These are phyloP conservation scores for Aramus guarauna DNA, from an alignment of 2,113 vertebrate species.

Conservation along the genomic window DNA sequence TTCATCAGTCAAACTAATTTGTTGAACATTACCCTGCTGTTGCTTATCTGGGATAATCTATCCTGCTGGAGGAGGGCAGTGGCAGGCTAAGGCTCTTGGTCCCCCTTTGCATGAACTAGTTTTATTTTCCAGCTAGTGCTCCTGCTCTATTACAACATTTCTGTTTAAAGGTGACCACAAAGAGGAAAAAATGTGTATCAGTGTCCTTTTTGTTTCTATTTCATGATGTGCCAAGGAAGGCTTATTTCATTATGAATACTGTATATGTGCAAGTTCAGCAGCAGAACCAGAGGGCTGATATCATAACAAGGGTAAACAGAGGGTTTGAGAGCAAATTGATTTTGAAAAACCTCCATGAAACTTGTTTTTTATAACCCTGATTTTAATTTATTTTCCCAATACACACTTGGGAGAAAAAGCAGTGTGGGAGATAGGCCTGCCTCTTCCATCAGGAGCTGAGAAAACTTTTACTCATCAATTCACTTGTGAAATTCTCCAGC, in stretches of 20 bases:
- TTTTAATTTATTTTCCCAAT: neutral
- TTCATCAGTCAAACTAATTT: conserved; percentile 58
- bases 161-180: neutral
- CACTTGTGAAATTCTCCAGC: neutral
- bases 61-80: neutral
- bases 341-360: neutral
- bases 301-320: neutral
- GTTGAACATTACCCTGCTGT: conserved; percentile 34
- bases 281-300: neutral
- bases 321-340: neutral
- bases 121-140: neutral
- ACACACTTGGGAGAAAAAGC: neutral
- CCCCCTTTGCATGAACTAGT: neutral
- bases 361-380: neutral
- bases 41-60: conserved; percentile 57
- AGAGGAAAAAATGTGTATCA: neutral
- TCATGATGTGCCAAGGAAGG: neutral
- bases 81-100: neutral
- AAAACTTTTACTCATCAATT: neutral
- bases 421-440: neutral
- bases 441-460: neutral
- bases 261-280: neutral
- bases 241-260: neutral
- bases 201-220: neutral
- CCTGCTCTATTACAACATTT: neutral